phyloP scores from a whole-genome alignment of 2,797 vertebrate species.

The Myoxocephalus aenaeus region DNA sequence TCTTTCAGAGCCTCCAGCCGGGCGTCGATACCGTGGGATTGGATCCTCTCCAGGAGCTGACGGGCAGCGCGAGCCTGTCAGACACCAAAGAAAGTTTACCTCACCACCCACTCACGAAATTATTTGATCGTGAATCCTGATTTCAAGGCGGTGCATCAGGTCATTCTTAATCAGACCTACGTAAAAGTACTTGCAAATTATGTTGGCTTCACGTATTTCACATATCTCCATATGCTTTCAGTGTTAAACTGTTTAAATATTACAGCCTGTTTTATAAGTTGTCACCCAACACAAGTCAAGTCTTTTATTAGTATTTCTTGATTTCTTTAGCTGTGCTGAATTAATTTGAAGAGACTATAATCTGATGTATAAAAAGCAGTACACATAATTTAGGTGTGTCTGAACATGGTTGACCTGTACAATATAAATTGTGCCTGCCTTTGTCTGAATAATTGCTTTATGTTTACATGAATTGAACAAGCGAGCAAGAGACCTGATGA shows the following conservation, averaged over 20 bases:
- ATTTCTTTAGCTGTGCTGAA: background rate
- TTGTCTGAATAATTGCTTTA: background rate
- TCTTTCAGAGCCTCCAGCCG: slow-evolving; percentile 97
- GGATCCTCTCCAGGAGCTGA: slow-evolving; percentile 96
- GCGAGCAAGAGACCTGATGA: background rate
- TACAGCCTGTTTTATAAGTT: background rate
- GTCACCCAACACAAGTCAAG: background rate
- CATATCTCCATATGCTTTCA: background rate
- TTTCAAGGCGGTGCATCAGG: background rate
- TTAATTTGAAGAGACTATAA: background rate
- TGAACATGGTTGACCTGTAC: background rate
- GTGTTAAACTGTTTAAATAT: background rate
- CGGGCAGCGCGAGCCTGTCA: slow-evolving; percentile 93
- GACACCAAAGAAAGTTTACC: slow-evolving; percentile 6
- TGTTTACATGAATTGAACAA: background rate
- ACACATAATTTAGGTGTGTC: background rate
- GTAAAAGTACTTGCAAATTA: background rate
- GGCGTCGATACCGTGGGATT: slow-evolving; percentile 93
- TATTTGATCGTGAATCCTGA: background rate
- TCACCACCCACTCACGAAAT: background rate
- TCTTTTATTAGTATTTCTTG: no score
- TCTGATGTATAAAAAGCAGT: background rate
- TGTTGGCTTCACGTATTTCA: background rate
- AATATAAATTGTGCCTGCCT: background rate
- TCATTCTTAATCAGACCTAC: background rate